A percentile compares a stretch with the other conserved stretches of the same genome.
phyloP scores from a whole-genome alignment of 2,888 invertebrate species.

The Pteria penguin region DNA sequence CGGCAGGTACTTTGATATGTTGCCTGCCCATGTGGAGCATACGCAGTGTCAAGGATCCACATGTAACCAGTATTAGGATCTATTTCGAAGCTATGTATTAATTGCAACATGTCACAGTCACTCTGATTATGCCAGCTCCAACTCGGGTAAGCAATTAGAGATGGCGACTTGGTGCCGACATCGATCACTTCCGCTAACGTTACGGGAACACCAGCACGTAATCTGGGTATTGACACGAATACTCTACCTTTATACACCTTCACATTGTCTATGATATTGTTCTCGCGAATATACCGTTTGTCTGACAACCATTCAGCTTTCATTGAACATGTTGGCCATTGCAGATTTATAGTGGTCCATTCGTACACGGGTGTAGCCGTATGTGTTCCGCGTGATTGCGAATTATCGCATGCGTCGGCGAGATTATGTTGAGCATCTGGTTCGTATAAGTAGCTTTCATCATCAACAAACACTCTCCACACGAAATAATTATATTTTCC shows the following conservation, averaged over 20 bases:
- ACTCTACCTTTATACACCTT: slow-evolving; percentile 55
- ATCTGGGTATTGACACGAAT: slow-evolving; percentile 58
- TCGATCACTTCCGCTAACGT: slow-evolving; percentile 51
- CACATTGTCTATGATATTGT: slow-evolving; percentile 61
- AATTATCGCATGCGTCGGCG: not conserved
- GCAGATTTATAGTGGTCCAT: slow-evolving; percentile 63
- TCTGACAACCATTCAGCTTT: slow-evolving; percentile 44
- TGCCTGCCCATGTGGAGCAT: slow-evolving; percentile 2
- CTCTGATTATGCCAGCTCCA: slow-evolving; percentile 55
- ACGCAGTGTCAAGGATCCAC: slow-evolving; percentile 65
- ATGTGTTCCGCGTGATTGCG: not conserved
- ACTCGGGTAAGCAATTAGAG: slow-evolving; percentile 56
- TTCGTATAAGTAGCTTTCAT: slow-evolving; percentile 48
- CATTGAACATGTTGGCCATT: slow-evolving; percentile 60
- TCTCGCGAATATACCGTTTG: slow-evolving; percentile 45
- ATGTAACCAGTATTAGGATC: slow-evolving; percentile 60
- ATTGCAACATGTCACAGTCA: slow-evolving; percentile 56
- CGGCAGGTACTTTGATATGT: slow-evolving; percentile 45
- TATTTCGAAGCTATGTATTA: slow-evolving; percentile 64
- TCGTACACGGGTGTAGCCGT: slow-evolving; percentile 43
- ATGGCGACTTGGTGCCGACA: slow-evolving; percentile 17
- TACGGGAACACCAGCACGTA: slow-evolving; percentile 55
- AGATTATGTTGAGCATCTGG: not conserved
- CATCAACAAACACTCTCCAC: slow-evolving; percentile 56
- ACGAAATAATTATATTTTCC: slow-evolving; percentile 57